phyloP scores from a whole-genome alignment of 1,140 invertebrate genomes.

The Lanistes nyassanus region DNA sequence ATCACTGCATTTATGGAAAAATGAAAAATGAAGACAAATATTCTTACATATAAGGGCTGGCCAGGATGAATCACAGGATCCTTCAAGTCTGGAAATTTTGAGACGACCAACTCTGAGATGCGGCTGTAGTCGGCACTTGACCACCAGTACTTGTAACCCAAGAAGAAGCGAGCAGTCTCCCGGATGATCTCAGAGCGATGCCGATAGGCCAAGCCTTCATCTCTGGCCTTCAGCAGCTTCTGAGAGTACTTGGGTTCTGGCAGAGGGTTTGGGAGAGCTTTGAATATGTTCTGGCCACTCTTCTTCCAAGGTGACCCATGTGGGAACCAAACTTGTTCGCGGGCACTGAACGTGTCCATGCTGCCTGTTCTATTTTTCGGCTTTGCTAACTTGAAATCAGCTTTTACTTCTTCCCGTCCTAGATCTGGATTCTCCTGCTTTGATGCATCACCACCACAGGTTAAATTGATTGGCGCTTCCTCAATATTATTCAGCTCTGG shows the following conservation, averaged over 20 bases:
- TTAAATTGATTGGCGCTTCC: slow-evolving; percentile 19
- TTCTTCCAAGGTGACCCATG: slow-evolving; percentile 37
- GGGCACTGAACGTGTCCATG: slow-evolving; percentile 5
- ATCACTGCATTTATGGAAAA: not conserved
- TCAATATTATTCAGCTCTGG: not conserved
- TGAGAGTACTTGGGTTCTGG: slow-evolving; percentile 32
- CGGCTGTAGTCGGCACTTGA: slow-evolving; percentile 39
- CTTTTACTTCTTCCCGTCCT: not conserved
- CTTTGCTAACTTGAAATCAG: not conserved
- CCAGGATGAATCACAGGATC: slow-evolving; percentile 27
- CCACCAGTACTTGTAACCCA: slow-evolving; percentile 40
- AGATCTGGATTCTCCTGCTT: not conserved
- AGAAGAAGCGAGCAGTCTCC: slow-evolving; percentile 37
- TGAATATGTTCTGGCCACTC: slow-evolving; percentile 32
- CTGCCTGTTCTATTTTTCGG: not conserved
- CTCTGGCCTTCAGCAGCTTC: slow-evolving; percentile 29
- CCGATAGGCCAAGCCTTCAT: slow-evolving; percentile 26
- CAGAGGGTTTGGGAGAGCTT: slow-evolving; percentile 32
- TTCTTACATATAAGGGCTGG: slow-evolving; percentile 33
- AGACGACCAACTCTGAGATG: slow-evolving; percentile 36
- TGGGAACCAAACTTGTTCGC: slow-evolving; percentile 34
- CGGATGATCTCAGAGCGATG: slow-evolving; percentile 38
- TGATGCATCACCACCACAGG: not conserved
- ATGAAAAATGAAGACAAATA: too few relatives aligned
- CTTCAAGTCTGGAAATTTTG: slow-evolving; percentile 35